These are phyloP conservation scores for Carassius gibelio DNA, from an alignment of 2,113 vertebrate species.

Conservation along the genomic window DNA sequence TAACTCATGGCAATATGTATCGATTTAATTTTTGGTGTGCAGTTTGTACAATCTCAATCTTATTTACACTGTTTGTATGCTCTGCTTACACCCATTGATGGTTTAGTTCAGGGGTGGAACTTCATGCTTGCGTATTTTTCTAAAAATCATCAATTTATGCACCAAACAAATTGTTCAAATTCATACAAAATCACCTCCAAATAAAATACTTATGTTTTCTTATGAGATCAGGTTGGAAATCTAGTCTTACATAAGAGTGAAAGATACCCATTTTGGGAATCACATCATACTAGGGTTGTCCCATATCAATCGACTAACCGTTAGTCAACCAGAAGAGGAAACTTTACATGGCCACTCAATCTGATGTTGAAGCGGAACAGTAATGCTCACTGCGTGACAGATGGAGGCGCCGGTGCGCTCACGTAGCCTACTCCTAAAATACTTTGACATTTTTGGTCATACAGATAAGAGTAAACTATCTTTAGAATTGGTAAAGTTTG, in stretches of 20 bases:
- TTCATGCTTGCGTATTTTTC: background rate
- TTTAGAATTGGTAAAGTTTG: too few species aligned
- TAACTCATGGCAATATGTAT: background rate
- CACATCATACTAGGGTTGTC: too few species aligned
- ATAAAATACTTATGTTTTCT: background rate
- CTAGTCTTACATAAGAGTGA: background rate
- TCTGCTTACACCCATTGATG: background rate
- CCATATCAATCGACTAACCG: too few species aligned
- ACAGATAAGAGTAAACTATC: too few species aligned
- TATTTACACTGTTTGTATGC: background rate
- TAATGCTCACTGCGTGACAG: too few species aligned
- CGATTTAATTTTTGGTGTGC: background rate
- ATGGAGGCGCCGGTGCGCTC: too few species aligned
- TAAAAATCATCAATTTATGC: fast-evolving
- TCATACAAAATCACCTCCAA: background rate
- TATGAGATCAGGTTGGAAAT: background rate
- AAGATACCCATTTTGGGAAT: too few species aligned
- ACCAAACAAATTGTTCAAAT: background rate
- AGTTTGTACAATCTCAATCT: background rate
- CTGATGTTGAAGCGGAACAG: too few species aligned
- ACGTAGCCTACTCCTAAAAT: too few species aligned
- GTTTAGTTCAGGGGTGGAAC: background rate
- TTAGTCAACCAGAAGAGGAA: too few species aligned
- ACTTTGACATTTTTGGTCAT: too few species aligned
- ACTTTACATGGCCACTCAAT: too few species aligned